These are phyloP conservation scores for Brachyptera risi DNA, from an alignment of 2,888 invertebrate genomes.

Conservation along the genomic window DNA sequence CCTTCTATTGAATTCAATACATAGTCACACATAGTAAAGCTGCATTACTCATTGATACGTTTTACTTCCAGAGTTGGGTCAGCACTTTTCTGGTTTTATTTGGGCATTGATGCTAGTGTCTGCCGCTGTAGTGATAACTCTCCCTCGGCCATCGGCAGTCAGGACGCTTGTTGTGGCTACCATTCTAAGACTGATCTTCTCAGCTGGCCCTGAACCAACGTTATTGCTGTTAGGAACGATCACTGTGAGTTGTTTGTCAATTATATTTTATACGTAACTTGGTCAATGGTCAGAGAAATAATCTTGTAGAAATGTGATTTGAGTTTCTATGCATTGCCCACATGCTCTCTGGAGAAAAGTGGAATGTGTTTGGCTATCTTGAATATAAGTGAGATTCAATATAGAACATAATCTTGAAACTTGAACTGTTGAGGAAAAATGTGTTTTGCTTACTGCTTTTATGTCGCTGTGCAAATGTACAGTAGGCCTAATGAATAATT, in stretches of 20 bases:
- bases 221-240: constrained; percentile 79
- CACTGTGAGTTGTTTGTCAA: constrained; percentile 63
- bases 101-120: constrained; percentile 77
- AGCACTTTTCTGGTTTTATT: constrained; percentile 80
- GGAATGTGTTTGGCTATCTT: too few relatives aligned
- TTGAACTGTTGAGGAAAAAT: too few relatives aligned
- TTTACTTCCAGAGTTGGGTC: constrained; percentile 61
- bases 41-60: neutral
- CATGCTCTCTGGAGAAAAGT: too few relatives aligned
- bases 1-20: too few relatives aligned
- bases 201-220: constrained; percentile 89
- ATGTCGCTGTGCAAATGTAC: too few relatives aligned
- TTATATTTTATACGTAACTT: neutral
- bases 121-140: constrained; percentile 68
- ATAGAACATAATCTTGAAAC: too few relatives aligned
- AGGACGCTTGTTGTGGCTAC: constrained; percentile 73
- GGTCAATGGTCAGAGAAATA: neutral
- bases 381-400: too few relatives aligned
- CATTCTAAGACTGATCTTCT: constrained; percentile 84
- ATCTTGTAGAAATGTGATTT: too few relatives aligned
- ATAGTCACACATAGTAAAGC: too few relatives aligned
- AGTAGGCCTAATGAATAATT: too few relatives aligned
- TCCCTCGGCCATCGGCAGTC: constrained; percentile 74
- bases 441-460: too few relatives aligned
- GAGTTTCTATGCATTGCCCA: too few relatives aligned